Evolutionary conservation across 2,888 invertebrate genomes (phyloP), one percentile per base, ranked within the genome.

Genomic region (Poecilus cupreus): DNA sequence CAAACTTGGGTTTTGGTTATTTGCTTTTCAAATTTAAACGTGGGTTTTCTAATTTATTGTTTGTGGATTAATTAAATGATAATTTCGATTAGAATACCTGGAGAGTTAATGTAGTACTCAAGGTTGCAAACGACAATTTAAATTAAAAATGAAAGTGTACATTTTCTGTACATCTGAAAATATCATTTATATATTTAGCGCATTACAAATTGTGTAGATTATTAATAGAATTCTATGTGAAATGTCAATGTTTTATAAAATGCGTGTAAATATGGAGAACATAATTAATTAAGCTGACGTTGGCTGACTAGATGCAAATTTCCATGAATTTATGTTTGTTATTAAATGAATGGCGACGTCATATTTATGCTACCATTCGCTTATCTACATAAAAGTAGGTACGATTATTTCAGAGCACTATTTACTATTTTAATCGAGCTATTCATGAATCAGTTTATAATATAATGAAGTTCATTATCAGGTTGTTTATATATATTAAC

Each of bases 201-300:
- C 26, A 60, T 60, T 60, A 60, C 60, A 60, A 60, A 60, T 60
- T n/a, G 22, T 22, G 60, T 26, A 60, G 60, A 60, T 13, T 43
- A 43, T 43, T 43, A 43, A 43, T 43, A 43, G 6, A n/a, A 60
- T 60, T 51, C 20, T 54, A 54, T 54, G 20, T 13, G 26, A 60
- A 60, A 60, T 60, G 60, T 60, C 60, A 60, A 60, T 60, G 60
- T 60, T 60, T 60, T 60, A 60, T 57, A 57, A 57, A 57, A 57
- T 26, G 22, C 26, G 26, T 24, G 26, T 57, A 60, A 60, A 60
- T 60, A 60, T 60, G 60, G 60, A 11, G 13, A 24, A 60, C 24
- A 26, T 60, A 26, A 60, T 60, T 60, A 60, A 60, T 60, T 60
- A 13, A 57, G 26, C 2, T 26, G 60, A 26, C 60, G 2, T 4